phyloP scores from a whole-genome alignment of 2,888 invertebrate genomes.

The Anoncus sp. region DNA sequence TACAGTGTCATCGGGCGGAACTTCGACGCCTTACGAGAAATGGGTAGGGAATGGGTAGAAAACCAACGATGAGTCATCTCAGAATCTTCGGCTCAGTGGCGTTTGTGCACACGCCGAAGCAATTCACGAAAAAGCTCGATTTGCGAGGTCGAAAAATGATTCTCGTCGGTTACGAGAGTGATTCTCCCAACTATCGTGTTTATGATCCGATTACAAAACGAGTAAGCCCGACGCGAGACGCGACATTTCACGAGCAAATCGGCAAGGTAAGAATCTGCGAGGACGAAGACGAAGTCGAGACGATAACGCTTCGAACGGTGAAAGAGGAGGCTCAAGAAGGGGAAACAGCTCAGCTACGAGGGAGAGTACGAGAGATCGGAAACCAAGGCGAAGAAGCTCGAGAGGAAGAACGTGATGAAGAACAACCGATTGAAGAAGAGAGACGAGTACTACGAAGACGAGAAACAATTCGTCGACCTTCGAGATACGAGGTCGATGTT shows the following conservation, averaged over 20 bases:
- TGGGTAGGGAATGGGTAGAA: slow-evolving; percentile 41
- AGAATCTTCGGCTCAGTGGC: slow-evolving; percentile 52
- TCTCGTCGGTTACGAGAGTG: slow-evolving; percentile 38
- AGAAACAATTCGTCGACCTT: background rate
- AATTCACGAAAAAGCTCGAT: slow-evolving; percentile 63
- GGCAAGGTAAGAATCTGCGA: slow-evolving; percentile 13
- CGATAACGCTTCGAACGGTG: too few species aligned
- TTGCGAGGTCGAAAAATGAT: slow-evolving; percentile 36
- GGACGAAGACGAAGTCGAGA: background rate
- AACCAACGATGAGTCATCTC: slow-evolving; percentile 38
- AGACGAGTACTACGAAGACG: slow-evolving; percentile 13
- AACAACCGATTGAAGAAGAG: too few species aligned
- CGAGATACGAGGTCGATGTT: slow-evolving; percentile 7
- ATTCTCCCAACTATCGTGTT: slow-evolving; percentile 42
- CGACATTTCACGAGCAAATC: slow-evolving; percentile 45
- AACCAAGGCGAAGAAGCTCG: too few species aligned
- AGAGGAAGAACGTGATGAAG: too few species aligned
- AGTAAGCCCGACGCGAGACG: slow-evolving; percentile 43
- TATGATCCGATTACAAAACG: slow-evolving; percentile 38
- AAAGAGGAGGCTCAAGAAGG: too few species aligned
- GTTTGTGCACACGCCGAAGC: slow-evolving; percentile 43
- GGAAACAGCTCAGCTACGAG: too few species aligned
- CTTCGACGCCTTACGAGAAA: slow-evolving; percentile 27
- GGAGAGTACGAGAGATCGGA: too few species aligned
- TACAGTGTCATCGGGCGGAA: slow-evolving; percentile 2